Conservation (phyloP, 2,797 vertebrate genomes). For the Hyperoplus lanceolatus region DNA sequence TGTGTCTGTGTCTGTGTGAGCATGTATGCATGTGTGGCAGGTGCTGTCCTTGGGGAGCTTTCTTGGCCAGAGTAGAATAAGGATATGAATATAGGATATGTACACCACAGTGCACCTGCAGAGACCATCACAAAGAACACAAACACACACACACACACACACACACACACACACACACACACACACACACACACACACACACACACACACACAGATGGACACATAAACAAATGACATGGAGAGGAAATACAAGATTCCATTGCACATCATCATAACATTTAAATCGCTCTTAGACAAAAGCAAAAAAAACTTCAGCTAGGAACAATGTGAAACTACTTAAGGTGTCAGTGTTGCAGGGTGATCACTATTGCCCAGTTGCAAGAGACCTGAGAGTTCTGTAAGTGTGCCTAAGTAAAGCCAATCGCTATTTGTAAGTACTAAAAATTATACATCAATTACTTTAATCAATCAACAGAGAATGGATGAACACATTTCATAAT, state of each 20-base stretch:
- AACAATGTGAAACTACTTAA: slow-evolving; percentile 5
- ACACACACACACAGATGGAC: background rate
- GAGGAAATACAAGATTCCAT: slow-evolving; percentile 80
- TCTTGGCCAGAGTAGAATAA: slow-evolving; percentile 79
- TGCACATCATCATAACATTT: slow-evolving; percentile 60
- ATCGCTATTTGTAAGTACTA: background rate
- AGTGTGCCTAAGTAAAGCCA: background rate
- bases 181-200: slow-evolving; percentile 52
- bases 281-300: slow-evolving; percentile 54
- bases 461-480: background rate
- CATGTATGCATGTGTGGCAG: slow-evolving; percentile 60
- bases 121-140: slow-evolving; percentile 74
- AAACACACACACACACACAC: slow-evolving; percentile 38
- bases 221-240: slow-evolving; percentile 38
- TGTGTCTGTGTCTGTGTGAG: slow-evolving; percentile 13
- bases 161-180: slow-evolving; percentile 30
- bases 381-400: background rate
- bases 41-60: slow-evolving; percentile 82
- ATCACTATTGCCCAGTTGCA: background rate
- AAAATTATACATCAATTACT: background rate
- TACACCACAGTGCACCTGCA: slow-evolving; percentile 83
- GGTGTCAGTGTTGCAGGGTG: background rate
- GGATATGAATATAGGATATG: slow-evolving; percentile 87
- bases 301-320: slow-evolving; percentile 6
- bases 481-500: background rate